A percentile compares a stretch with the other conserved stretches of the same genome.
phyloP scores from a whole-genome alignment of 1,140 invertebrate genomes.

The Zaprionus inermis region DNA sequence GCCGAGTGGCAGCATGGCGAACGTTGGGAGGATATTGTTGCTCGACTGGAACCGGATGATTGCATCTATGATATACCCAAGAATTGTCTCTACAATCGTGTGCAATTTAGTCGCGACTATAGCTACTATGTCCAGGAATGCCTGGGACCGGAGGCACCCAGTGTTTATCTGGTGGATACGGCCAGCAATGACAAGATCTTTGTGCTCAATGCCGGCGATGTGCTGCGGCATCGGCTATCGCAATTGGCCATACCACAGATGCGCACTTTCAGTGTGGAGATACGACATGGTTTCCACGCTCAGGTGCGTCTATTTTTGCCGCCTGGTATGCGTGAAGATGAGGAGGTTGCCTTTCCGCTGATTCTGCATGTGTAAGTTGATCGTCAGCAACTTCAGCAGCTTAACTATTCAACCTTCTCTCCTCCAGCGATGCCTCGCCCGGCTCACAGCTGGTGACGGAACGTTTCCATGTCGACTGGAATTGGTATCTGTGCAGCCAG shows the following conservation, averaged over 20 bases:
- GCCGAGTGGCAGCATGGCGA: slow-evolving; percentile 56
- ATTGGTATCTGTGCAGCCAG: slow-evolving; percentile 90
- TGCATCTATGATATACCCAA: slow-evolving; percentile 85
- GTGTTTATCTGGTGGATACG: slow-evolving; percentile 86
- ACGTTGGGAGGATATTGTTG: slow-evolving; percentile 69
- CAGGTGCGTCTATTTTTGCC: slow-evolving; percentile 89
- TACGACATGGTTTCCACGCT: slow-evolving; percentile 84
- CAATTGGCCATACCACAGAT: slow-evolving; percentile 86
- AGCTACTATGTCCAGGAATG: slow-evolving; percentile 88
- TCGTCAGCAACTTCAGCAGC: too few species aligned
- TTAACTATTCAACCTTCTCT: not conserved
- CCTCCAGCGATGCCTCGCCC: slow-evolving; percentile 88
- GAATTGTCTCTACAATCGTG: slow-evolving; percentile 87
- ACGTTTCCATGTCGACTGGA: slow-evolving; percentile 90
- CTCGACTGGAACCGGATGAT: slow-evolving; percentile 67
- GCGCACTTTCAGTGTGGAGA: slow-evolving; percentile 87
- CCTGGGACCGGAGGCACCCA: slow-evolving; percentile 89
- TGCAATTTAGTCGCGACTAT: slow-evolving; percentile 87
- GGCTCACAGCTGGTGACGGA: slow-evolving; percentile 91
- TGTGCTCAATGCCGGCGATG: slow-evolving; percentile 86
- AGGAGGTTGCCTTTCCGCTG: slow-evolving; percentile 92
- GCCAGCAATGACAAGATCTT: slow-evolving; percentile 85
- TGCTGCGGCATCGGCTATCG: slow-evolving; percentile 84
- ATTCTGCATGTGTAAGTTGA: slow-evolving; percentile 91
- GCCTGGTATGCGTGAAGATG: slow-evolving; percentile 91